A percentile compares a stretch with the other conserved stretches of the same genome.
Evolutionary conservation across 2,797 vertebrate genomes (phyloP).

Genomic region (Prunella strophiata): DNA sequence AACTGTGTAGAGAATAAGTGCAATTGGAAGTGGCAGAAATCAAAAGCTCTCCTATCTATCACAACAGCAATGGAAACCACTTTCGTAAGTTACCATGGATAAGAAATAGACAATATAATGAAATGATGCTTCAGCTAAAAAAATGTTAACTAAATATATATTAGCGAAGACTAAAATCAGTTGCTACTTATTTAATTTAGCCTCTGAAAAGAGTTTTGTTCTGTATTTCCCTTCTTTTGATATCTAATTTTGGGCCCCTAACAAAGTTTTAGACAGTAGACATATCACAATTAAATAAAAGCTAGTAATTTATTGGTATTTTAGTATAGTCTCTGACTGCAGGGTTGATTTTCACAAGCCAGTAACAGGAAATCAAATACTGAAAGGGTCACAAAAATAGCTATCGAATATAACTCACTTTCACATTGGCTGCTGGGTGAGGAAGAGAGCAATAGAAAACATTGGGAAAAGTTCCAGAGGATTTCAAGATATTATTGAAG

Average conservation of each 20-base stretch:
- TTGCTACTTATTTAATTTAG: not conserved
- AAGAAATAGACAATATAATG: not conserved
- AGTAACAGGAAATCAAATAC: constrained; percentile 7
- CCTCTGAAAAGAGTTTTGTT: not conserved
- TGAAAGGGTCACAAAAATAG: not conserved
- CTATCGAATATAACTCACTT: not conserved
- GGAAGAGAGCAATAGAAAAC: constrained; percentile 3
- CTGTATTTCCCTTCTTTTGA: not conserved
- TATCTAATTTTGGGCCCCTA: not conserved
- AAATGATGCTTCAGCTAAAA: not conserved
- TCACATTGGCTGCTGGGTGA: not conserved
- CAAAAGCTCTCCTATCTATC: not conserved
- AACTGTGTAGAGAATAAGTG: not conserved
- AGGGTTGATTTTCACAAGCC: not conserved
- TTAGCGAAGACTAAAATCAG: not conserved
- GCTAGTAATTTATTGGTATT: not conserved
- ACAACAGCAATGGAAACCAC: not conserved
- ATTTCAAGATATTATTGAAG: constrained; percentile 37
- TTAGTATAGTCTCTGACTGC: not conserved
- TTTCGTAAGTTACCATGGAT: not conserved
- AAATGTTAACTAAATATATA: not conserved
- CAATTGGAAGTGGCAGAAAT: not conserved
- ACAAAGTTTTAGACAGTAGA: not conserved
- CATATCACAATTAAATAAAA: not conserved
- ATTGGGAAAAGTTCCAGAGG: not conserved